Evolutionary conservation across 2,888 invertebrate species (phyloP), one percentile per base, ranked within the genome.

Genomic region (Herminia tarsipennalis): DNA sequence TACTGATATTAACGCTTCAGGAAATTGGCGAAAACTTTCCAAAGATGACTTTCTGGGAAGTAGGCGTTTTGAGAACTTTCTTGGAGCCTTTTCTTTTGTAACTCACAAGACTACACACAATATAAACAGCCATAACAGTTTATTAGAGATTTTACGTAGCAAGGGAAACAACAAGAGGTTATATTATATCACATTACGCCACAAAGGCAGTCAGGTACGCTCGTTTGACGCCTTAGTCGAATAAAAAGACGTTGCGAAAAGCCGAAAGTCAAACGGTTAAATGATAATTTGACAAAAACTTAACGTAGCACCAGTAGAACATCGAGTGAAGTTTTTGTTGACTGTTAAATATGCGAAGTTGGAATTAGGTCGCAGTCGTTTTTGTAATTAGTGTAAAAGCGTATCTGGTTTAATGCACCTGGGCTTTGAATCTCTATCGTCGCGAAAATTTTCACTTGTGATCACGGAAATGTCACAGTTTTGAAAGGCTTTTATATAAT

Each of bases 1-100:
- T 43, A 39, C 30, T 49, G 45, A 63, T 62, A 66, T 50, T 51
- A 47, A 49, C 29, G 39, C 45, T 43, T 42, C 42, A 35, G 33
- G 24, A 45, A 50, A 51, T 29, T 27, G n/a, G 32, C 34, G 29
- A 17, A 29, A 52, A 51, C 39, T 36, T 44, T 30, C 9, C 13
- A 22, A 13, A 29, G 20, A 16, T 5, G 16, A 20, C 18, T 13
- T 17, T 27, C 20, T 14, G 14, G 1, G 16, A 35, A 24, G 16
- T 20, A 12, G 21, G 9, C 20, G 20, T 33, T 20, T n/a, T 2
- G 5, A 8, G 20, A 21, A n/a, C 20, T 18, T 33, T 21, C 2
- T n/a, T 33, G n/a, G 13, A 21, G n/a, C 20, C 33, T 17, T 21
- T 21, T 13, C 21, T 21, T 13, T 33, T 21, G n/a, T 13, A 12